phyloP scores from a whole-genome alignment of 1,140 invertebrate species.

The Oncopeltus fasciatus region DNA sequence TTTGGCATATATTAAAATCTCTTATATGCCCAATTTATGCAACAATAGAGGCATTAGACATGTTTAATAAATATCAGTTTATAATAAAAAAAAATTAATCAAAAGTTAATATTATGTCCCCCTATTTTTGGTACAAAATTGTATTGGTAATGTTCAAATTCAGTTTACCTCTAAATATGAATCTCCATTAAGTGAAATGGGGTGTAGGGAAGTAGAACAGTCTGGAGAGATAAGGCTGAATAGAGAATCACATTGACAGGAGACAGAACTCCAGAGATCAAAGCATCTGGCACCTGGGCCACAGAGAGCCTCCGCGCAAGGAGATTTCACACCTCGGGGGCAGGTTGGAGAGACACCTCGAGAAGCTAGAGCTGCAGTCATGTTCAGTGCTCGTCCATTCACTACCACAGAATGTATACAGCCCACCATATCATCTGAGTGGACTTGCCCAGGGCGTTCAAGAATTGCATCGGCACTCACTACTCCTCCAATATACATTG shows the following conservation, averaged over 20 bases:
- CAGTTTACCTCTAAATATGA: slow-evolving; percentile 27
- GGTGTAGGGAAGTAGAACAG: slow-evolving; percentile 59
- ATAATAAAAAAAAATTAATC: too few species aligned
- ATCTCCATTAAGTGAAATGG: slow-evolving; percentile 60
- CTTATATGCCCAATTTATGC: too few species aligned
- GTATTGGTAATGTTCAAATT: too few species aligned
- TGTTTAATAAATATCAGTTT: too few species aligned
- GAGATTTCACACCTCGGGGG: slow-evolving; percentile 41
- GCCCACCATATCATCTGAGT: slow-evolving; percentile 81
- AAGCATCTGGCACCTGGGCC: slow-evolving; percentile 41
- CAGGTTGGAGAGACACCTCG: slow-evolving; percentile 60
- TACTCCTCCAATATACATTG: slow-evolving; percentile 71
- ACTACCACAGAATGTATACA: slow-evolving; percentile 80
- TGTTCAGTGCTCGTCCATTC: slow-evolving; percentile 65
- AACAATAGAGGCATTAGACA: too few species aligned
- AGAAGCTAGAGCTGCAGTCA: slow-evolving; percentile 57
- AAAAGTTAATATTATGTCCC: too few species aligned
- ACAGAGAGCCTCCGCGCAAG: slow-evolving; percentile 30
- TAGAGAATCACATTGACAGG: slow-evolving; percentile 54
- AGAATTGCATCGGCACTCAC: slow-evolving; percentile 66
- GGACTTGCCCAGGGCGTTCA: slow-evolving; percentile 72
- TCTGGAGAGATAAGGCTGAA: slow-evolving; percentile 52
- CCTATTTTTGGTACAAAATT: too few species aligned
- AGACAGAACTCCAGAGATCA: slow-evolving; percentile 63
- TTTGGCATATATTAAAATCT: too few species aligned